Evolutionary conservation across 2,888 invertebrate genomes (phyloP).

Genomic region (Drosophila percnosoma): DNA sequence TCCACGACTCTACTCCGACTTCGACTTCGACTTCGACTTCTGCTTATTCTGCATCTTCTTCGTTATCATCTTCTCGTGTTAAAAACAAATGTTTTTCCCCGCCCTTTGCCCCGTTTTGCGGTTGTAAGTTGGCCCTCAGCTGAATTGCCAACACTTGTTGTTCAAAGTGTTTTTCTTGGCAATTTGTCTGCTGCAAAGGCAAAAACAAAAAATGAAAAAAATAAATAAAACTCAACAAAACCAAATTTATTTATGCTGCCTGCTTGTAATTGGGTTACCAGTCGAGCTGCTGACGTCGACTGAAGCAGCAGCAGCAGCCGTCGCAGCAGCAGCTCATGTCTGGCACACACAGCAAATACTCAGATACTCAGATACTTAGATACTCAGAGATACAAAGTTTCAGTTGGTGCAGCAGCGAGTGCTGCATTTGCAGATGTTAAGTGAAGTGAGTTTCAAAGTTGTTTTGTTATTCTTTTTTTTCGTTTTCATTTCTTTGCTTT

Average conservation of each 20-base stretch:
- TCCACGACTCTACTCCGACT: slow-evolving; percentile 4
- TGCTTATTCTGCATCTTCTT: slow-evolving; percentile 12
- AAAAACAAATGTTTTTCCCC: slow-evolving; percentile 37
- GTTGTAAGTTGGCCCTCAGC: slow-evolving; percentile 26
- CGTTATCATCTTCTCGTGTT: slow-evolving; percentile 16
- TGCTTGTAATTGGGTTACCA: slow-evolving; percentile 72
- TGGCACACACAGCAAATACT: slow-evolving; percentile 23
- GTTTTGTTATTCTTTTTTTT: slow-evolving; percentile 8
- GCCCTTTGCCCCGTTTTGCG: slow-evolving; percentile 7
- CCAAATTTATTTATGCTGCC: slow-evolving; percentile 69
- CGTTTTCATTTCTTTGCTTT: slow-evolving; percentile 18
- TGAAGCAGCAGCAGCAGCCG: slow-evolving; percentile 14
- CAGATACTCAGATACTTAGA: slow-evolving; percentile 23
- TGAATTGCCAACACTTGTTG: slow-evolving; percentile 64
- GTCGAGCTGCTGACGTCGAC: slow-evolving; percentile 43
- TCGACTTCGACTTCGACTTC: slow-evolving; percentile 7
- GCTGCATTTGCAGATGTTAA: slow-evolving; percentile 40
- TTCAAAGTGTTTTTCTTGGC: slow-evolving; percentile 74
- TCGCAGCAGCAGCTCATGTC: slow-evolving; percentile 34
- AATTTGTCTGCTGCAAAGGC: slow-evolving; percentile 63
- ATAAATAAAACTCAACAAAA: slow-evolving; percentile 19
- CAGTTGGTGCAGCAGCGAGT: slow-evolving; percentile 29
- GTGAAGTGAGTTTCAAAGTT: slow-evolving; percentile 40
- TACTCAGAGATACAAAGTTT: slow-evolving; percentile 47
- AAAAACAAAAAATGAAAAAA: slow-evolving; percentile 12